A percentile compares a stretch with the other conserved stretches of the same genome.
Conservation (phyloP, 2,888 invertebrate genomes). For the Phytoseiulus persimilis region DNA sequence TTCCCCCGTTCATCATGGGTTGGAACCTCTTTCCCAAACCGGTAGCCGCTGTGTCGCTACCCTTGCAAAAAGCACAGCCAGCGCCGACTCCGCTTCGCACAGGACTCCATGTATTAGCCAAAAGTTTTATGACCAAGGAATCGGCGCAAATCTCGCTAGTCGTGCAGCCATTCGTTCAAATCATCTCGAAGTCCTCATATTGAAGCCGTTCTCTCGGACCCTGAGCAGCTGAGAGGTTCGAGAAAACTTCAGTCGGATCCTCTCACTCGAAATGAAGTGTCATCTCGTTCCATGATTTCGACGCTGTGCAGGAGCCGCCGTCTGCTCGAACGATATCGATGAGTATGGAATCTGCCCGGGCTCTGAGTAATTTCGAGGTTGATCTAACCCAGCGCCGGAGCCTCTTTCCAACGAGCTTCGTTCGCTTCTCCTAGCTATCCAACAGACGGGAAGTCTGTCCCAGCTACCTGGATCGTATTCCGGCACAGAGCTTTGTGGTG, state of each 20-base stretch:
- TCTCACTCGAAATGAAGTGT: not conserved
- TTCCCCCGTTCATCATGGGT: not conserved
- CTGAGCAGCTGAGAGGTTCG: not conserved
- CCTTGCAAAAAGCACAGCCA: not conserved
- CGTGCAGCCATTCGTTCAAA: not conserved
- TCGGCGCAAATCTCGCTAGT: not conserved
- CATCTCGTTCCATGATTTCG: too few species aligned
- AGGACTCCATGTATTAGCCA: not conserved
- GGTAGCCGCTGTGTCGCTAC: not conserved
- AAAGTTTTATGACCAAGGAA: not conserved
- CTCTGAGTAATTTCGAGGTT: too few species aligned
- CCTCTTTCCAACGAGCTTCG: not conserved
- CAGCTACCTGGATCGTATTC: not conserved
- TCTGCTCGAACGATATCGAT: too few species aligned
- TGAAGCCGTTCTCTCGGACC: not conserved
- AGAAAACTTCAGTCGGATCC: not conserved
- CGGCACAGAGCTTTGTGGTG: not conserved
- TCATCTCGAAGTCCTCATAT: not conserved
- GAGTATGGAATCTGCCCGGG: too few species aligned
- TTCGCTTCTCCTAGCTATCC: not conserved
- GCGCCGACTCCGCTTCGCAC: not conserved
- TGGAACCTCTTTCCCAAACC: not conserved
- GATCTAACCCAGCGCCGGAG: not conserved
- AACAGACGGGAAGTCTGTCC: not conserved
- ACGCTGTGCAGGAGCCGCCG: too few species aligned